Base-by-base conservation (phyloP, 30 jellyfish, hydroid and myxozoan genomes). In the Pelagia noctiluca region DNA sequence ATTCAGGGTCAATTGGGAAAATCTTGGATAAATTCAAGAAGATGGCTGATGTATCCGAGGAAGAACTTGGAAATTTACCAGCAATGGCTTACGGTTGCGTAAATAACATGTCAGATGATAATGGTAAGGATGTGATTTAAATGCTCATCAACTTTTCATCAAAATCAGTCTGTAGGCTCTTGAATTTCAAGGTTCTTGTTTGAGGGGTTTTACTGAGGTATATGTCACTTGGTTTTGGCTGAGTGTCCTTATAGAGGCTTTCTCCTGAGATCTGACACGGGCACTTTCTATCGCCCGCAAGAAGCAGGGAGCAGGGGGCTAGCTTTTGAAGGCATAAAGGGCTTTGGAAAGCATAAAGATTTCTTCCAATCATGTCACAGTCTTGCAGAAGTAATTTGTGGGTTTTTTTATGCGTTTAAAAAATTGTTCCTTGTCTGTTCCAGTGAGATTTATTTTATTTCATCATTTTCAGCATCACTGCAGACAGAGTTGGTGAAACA, bases 61-160 rank as follows among this genome's bases (percentile, higher is more conserved):
- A 63, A n/a, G 85, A 52, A 25, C 80, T 62, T 30, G 88, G 80
- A 11, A 73, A 34, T 37, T 46, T 84, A 10, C 94, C 94, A 3
- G 60, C 50, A 47, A 63, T 65, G 78, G 94, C 94, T 30, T 84
- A 32, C 73, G 94, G 94, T 0, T 84, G 94, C 63, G 85, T 84
- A 48, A 84, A 61, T 32, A 84, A 84, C 66, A 64, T 84, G n/a
- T 57, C 94, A 50, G 72, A 53, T 48, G 94, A 84, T 53, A 84
- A 84, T 84, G 94, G 94, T 84, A 32, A 28, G 73, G 28, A n/a
- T 4, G 18, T 25, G 25, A 8, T 1, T 1, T 47, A n/a, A n/a
- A n/a, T n/a, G n/a, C n/a, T n/a, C n/a, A n/a, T n/a, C n/a, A n/a
- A n/a, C n/a, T n/a, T n/a, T n/a, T n/a, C n/a, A n/a, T n/a, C n/a